These are phyloP conservation scores for Synodontis membranacea DNA, from an alignment of 2,113 vertebrate species.

Conservation along the genomic window DNA sequence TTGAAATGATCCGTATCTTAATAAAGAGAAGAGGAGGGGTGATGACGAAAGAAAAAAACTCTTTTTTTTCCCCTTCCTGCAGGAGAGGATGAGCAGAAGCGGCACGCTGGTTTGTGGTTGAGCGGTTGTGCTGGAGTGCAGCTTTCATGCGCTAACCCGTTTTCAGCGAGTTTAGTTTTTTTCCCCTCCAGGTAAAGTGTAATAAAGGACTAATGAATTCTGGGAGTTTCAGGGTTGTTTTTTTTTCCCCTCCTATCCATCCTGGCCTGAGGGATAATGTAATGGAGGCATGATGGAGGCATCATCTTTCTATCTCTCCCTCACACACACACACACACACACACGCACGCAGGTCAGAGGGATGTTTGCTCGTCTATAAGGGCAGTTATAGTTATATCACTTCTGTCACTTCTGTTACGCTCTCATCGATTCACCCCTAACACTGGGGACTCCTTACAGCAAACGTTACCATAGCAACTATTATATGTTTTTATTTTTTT, in stretches of 20 bases:
- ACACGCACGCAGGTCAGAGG: not conserved
- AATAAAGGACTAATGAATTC: constrained; percentile 56
- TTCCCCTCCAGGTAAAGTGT: constrained; percentile 36
- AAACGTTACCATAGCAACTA: not conserved
- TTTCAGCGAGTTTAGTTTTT: constrained; percentile 46
- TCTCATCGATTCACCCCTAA: not conserved
- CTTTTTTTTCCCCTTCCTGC: not conserved
- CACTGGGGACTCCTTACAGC: not conserved
- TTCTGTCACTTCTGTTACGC: too few species aligned
- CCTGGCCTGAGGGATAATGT: constrained; percentile 31
- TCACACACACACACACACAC: not conserved
- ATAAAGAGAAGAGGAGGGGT: not conserved
- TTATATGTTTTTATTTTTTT: not conserved
- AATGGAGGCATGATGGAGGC: constrained; percentile 46
- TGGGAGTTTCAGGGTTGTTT: constrained; percentile 48
- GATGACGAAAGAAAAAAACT: not conserved
- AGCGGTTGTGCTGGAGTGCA: constrained; percentile 35
- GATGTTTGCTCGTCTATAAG: not conserved
- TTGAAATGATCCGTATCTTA: not conserved
- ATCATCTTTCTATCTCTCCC: constrained; percentile 18
- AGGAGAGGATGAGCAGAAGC: constrained; percentile 21
- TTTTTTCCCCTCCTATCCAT: not conserved
- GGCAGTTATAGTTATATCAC: too few species aligned
- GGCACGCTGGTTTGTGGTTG: constrained; percentile 18
- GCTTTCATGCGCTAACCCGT: constrained; percentile 24